Conservation (phyloP, 2,113 vertebrate genomes). For the Perognathus longimembris region DNA sequence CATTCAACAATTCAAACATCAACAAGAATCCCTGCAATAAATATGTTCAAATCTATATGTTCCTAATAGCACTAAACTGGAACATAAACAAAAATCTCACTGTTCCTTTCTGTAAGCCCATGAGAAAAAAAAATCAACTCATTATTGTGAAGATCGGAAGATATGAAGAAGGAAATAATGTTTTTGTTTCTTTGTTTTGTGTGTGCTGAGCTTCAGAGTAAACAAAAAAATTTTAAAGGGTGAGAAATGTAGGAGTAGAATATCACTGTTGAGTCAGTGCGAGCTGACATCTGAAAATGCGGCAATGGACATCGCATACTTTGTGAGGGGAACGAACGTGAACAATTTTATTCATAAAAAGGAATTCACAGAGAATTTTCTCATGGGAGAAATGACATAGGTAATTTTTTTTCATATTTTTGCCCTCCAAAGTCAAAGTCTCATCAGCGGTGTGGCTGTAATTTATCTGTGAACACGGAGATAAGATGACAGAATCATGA, state of each 20-base stretch:
- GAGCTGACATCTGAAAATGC: not conserved
- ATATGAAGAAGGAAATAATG: not conserved
- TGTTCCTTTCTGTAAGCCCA: not conserved
- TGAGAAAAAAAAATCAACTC: not conserved
- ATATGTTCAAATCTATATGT: not conserved
- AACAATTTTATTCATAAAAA: not conserved
- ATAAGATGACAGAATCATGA: not conserved
- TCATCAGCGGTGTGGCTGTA: not conserved
- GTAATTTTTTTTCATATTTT: not conserved
- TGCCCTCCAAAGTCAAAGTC: not conserved
- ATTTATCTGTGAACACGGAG: not conserved
- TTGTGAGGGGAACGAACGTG: not conserved
- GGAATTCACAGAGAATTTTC: too few species aligned
- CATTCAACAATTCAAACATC: not conserved
- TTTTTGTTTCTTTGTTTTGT: not conserved
- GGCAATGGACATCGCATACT: not conserved
- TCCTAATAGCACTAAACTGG: not conserved
- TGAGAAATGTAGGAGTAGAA: not conserved
- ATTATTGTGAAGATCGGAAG: conserved; percentile 7
- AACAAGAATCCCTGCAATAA: not conserved
- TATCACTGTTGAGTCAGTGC: conserved; percentile 1
- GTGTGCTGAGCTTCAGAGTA: not conserved
- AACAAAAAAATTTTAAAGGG: not conserved
- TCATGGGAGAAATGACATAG: not conserved
- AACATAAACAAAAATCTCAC: not conserved